These are phyloP conservation scores for Gallinago undulata DNA, from an alignment of 2,113 vertebrate genomes.

Conservation along the genomic window DNA sequence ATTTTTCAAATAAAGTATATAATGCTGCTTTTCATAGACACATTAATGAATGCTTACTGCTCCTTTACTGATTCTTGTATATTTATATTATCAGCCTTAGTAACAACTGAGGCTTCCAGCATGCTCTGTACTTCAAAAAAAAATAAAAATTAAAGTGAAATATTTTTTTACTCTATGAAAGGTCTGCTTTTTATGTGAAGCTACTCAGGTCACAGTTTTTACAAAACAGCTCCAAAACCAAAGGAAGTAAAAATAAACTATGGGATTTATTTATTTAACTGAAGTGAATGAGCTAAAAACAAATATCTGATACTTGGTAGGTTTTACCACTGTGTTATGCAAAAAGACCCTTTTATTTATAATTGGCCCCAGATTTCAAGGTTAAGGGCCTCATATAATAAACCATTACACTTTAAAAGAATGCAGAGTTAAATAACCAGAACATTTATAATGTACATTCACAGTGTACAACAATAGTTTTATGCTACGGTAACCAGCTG, in stretches of 20 bases:
- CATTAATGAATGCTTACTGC: slow-evolving; percentile 6
- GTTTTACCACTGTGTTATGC: neutral
- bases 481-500: slow-evolving; percentile 26
- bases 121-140: neutral
- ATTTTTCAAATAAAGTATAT: slow-evolving; percentile 23
- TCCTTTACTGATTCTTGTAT: neutral
- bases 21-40: slow-evolving; percentile 27
- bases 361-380: neutral
- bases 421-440: slow-evolving; percentile 3
- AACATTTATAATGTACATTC: neutral
- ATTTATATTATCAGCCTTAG: neutral
- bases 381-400: neutral
- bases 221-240: neutral
- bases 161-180: neutral
- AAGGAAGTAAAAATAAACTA: neutral
- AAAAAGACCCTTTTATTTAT: neutral
- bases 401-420: neutral
- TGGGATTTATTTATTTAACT: neutral
- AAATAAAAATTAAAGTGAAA: neutral
- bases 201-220: neutral
- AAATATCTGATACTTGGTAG: neutral
- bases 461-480: neutral
- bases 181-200: neutral
- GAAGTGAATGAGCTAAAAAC: neutral
- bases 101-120: neutral